Evolutionary conservation across 2,888 invertebrate species (phyloP), one percentile per base, ranked within the genome.

Genomic region (Lissonota sp.): DNA sequence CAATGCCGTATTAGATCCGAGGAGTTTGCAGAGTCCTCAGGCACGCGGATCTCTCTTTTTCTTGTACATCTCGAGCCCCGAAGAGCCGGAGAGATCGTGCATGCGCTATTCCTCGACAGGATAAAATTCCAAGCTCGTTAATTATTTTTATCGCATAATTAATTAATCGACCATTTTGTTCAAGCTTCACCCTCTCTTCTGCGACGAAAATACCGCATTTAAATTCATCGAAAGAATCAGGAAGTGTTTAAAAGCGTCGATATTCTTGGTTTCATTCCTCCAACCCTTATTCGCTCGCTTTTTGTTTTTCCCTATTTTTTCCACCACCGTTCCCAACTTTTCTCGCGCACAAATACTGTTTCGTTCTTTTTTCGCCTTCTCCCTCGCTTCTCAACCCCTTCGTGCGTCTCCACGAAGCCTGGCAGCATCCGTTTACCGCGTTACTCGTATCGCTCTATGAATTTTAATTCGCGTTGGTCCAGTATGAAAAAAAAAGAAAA

Each of bases 381-480:
- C 51, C 44, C 60, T 51, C 55, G 40, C 57, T 70, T 78, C 78
- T 70, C 40, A 82, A 75, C 53, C 77, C 70, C 72, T 75, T 73
- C 77, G 62, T 66, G 51, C 70, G 64, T 51, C 44, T 79, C 14
- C 79, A 79, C 75, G 74, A 74, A 79, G 82, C 79, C 83, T 83
- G 51, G 14, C 60, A 55, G 5, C 37, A 62, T 46, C 49, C 77
- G 60, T 81, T 70, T 78, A 70, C 66, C 72, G 46, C 74, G 44
- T 60, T 74, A 80, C 79, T 84, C 84, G 83, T 80, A 82, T 84
- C 84, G 83, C 84, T 87, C 85, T 86, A 88, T 89, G 89, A 89
- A 88, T 89, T 89, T 88, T 89, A 88, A 88, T 88, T 85, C 87
- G 71, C 74, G 76, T 40, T 72, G 69, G 75, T 74, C 74, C 78